Evolutionary conservation across 2,113 vertebrate species (phyloP).

Genomic region (Nansenia antarctica): DNA sequence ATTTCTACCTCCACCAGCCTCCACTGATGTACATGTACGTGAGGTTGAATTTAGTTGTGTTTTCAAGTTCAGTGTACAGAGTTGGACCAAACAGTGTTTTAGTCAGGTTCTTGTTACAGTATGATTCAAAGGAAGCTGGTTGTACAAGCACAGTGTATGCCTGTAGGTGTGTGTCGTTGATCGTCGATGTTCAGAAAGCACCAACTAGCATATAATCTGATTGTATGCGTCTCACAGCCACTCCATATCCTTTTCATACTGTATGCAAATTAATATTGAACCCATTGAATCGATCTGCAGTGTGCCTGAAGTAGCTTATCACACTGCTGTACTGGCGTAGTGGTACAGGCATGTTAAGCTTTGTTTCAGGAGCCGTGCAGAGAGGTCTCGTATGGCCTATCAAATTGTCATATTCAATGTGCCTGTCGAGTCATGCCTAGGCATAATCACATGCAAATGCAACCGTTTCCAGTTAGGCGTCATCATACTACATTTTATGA

Average conservation of each 20-base stretch:
- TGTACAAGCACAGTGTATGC: too few relatives aligned
- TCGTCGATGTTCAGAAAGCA: background rate
- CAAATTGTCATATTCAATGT: background rate
- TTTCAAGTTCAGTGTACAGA: background rate
- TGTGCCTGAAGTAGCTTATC: constrained; percentile 48
- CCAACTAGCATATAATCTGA: background rate
- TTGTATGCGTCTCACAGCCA: constrained; percentile 21
- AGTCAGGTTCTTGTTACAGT: too few relatives aligned
- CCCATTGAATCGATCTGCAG: constrained; percentile 67
- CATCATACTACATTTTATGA: constrained; percentile 10
- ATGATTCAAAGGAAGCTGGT: too few relatives aligned
- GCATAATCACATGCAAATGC: background rate
- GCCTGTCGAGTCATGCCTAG: background rate
- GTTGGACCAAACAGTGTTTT: background rate
- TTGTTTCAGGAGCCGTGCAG: constrained; percentile 48
- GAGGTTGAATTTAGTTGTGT: too few relatives aligned
- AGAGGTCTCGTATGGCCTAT: constrained; percentile 38
- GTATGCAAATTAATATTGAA: constrained; percentile 69
- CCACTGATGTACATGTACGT: too few relatives aligned
- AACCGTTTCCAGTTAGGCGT: background rate
- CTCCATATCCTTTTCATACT: constrained; percentile 61
- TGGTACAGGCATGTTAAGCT: constrained; percentile 62
- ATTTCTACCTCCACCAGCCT: too few relatives aligned
- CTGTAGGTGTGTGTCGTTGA: too few relatives aligned
- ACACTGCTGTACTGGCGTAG: constrained; percentile 37